Percentiles rank a stretch among this genome's conserved stretches.
Evolutionary conservation across 2,113 vertebrate species (phyloP).

Genomic region (Pagrus major): DNA sequence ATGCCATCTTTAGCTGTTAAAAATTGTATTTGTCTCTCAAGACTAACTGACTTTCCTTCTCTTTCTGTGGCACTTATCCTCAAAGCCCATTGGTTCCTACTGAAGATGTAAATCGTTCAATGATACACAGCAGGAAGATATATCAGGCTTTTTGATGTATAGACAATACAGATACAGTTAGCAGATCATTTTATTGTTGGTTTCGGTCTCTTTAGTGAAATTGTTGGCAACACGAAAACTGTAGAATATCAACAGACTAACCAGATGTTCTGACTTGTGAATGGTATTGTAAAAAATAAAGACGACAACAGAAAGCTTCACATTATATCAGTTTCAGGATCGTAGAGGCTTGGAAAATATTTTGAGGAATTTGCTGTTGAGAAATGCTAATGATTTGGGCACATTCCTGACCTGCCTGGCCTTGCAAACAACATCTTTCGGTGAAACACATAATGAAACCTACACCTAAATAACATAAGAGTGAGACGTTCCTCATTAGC

Average conservation of each 20-base stretch:
- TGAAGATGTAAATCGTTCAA: not conserved
- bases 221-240: not conserved
- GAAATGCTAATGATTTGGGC: slow-evolving; percentile 8
- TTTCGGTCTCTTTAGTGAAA: not conserved
- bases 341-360: not conserved
- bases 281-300: not conserved
- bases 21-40: not conserved
- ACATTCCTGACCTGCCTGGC: slow-evolving; percentile 52
- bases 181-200: not conserved
- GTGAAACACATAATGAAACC: slow-evolving; percentile 9
- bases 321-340: not conserved
- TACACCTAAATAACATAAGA: not conserved
- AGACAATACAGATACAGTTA: not conserved
- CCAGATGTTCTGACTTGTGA: not conserved
- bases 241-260: not conserved
- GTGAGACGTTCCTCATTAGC: not conserved
- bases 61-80: no score
- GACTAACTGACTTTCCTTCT: no score
- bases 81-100: not conserved
- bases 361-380: slow-evolving; percentile 15
- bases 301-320: not conserved
- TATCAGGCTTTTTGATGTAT: not conserved
- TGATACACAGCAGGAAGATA: not conserved
- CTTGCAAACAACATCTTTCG: slow-evolving; percentile 22
- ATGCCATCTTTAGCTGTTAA: no score